A percentile compares a stretch with the other conserved stretches of the same genome.
Conservation (phyloP, 2,888 invertebrate species). For the Polyommatus iphigenia region DNA sequence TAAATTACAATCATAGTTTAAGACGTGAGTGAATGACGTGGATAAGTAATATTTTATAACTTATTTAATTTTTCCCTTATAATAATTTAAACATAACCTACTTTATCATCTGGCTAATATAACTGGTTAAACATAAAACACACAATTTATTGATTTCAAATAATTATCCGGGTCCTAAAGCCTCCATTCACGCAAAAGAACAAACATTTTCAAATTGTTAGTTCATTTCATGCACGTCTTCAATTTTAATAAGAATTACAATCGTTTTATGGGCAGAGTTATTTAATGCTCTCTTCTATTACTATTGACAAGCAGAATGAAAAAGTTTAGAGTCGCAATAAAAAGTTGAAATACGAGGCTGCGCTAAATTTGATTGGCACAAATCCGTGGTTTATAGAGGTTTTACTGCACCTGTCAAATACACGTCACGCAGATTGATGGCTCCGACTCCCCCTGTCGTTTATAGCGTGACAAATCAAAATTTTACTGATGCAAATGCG, state of each 20-base stretch:
- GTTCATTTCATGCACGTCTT: no score
- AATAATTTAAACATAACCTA: no score
- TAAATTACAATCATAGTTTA: no score
- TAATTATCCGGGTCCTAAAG: no score
- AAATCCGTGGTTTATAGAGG: conserved; percentile 25
- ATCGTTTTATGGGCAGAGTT: background rate
- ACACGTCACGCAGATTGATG: conserved; percentile 22
- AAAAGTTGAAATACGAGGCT: conserved; percentile 27
- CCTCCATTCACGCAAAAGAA: no score
- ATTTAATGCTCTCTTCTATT: background rate
- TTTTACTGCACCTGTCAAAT: conserved; percentile 28
- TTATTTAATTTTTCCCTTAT: no score
- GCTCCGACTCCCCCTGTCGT: background rate
- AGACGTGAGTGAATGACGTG: no score
- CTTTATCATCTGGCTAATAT: no score
- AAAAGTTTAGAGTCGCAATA: conserved; percentile 18
- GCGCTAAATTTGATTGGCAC: conserved; percentile 26
- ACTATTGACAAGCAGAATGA: conserved; percentile 3
- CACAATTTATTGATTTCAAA: no score
- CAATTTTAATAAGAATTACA: background rate
- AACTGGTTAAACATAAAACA: no score
- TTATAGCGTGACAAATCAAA: conserved; percentile 17
- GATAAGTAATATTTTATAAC: no score
- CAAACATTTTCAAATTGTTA: no score
- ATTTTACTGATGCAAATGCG: background rate